These are phyloP conservation scores for Sepiola atlantica DNA, from an alignment of 2,888 invertebrate genomes.

Conservation along the genomic window DNA sequence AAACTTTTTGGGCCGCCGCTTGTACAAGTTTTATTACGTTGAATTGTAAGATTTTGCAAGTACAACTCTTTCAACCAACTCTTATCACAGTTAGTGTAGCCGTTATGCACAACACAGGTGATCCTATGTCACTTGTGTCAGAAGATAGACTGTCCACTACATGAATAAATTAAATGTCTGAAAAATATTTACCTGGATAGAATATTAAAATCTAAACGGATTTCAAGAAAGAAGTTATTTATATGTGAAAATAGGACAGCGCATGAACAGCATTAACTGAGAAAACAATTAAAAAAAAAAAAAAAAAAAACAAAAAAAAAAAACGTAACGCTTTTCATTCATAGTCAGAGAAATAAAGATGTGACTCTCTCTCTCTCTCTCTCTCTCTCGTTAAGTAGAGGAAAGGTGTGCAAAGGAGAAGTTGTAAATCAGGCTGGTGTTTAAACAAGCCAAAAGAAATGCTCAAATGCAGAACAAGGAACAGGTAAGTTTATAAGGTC, in stretches of 20 bases:
- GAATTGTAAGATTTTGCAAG: too few relatives aligned
- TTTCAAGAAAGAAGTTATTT: neutral
- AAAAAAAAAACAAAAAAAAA: neutral
- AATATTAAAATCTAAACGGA: neutral
- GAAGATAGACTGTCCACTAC: too few relatives aligned
- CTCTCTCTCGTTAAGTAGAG: too few relatives aligned
- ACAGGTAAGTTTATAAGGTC: neutral
- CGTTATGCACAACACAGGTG: too few relatives aligned
- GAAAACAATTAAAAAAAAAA: neutral
- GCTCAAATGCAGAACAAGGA: neutral
- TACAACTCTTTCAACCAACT: too few relatives aligned
- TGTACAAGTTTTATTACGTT: too few relatives aligned
- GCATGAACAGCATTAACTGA: neutral
- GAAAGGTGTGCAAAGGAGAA: neutral
- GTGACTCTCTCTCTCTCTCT: neutral
- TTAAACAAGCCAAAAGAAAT: neutral
- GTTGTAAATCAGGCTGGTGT: neutral
- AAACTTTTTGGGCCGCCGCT: too few relatives aligned
- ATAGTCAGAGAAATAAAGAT: neutral
- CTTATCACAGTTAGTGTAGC: too few relatives aligned
- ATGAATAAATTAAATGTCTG: neutral
- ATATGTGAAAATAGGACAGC: neutral
- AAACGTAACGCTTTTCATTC: neutral
- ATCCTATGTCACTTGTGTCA: too few relatives aligned
- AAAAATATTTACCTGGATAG: neutral